Evolutionary conservation across 2,113 vertebrate species (phyloP).

Genomic region (Pachypanchax playfairii): DNA sequence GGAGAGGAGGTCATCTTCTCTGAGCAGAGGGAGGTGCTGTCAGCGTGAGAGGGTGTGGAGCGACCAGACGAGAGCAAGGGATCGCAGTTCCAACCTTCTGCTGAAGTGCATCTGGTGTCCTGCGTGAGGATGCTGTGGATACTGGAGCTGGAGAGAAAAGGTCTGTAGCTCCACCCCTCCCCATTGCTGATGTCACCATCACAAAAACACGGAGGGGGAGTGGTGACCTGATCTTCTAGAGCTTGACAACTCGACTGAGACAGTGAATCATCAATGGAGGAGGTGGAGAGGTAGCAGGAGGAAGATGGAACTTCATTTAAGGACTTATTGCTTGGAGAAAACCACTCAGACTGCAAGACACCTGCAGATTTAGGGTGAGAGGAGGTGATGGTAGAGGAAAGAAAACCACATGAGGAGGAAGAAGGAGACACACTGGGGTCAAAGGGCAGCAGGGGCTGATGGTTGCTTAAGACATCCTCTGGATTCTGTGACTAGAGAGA

Average conservation of each 20-base stretch:
- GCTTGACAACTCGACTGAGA: slow-evolving; percentile 65
- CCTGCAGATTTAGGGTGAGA: slow-evolving; percentile 70
- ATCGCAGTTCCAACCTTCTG: slow-evolving; percentile 56
- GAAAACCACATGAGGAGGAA: slow-evolving; percentile 63
- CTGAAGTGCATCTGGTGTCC: slow-evolving; percentile 51
- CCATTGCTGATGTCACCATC: slow-evolving; percentile 53
- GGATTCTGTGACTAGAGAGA: slow-evolving; percentile 73
- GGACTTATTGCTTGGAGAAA: slow-evolving; percentile 47
- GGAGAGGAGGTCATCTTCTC: slow-evolving; percentile 69
- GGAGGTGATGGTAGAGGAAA: slow-evolving; percentile 62
- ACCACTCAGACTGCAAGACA: slow-evolving; percentile 38
- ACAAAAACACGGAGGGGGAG: slow-evolving; percentile 61
- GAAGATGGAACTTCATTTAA: slow-evolving; percentile 66
- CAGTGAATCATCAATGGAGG: slow-evolving; percentile 69
- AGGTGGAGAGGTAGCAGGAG: slow-evolving; percentile 67
- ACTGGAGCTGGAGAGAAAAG: slow-evolving; percentile 38
- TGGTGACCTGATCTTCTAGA: slow-evolving; percentile 42
- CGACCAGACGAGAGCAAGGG: slow-evolving; percentile 74
- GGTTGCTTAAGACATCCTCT: slow-evolving; percentile 42
- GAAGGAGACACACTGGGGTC: slow-evolving; percentile 26
- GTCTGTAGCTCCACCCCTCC: slow-evolving; percentile 75
- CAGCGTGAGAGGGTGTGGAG: slow-evolving; percentile 73
- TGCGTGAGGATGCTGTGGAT: slow-evolving; percentile 54
- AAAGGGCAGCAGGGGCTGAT: slow-evolving; percentile 41
- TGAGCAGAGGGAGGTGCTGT: slow-evolving; percentile 77